Conservation (phyloP, 1,140 invertebrate species). For the Gonatopus flavifemur region DNA sequence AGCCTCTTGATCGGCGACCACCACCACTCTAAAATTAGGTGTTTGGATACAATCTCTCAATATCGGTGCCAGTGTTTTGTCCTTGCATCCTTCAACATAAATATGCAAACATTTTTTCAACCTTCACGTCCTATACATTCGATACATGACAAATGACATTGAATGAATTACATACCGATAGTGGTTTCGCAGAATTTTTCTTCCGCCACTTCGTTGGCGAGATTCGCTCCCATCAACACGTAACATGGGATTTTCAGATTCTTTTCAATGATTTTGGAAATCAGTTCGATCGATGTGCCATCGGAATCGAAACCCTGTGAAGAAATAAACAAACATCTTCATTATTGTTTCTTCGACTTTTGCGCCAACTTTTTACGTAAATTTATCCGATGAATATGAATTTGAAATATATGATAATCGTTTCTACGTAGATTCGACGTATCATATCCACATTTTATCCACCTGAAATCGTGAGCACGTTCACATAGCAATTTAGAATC, state of each 20-base stretch:
- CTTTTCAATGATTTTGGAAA: constrained; percentile 73
- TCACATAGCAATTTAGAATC: too few relatives aligned
- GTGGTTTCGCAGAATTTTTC: constrained; percentile 87
- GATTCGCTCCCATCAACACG: constrained; percentile 85
- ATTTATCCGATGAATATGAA: constrained; percentile 1
- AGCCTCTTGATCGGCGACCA: constrained; percentile 74
- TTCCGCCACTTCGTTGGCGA: constrained; percentile 75
- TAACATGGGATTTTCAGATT: constrained; percentile 71
- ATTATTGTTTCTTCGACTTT: too few relatives aligned
- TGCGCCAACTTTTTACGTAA: too few relatives aligned
- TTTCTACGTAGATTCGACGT: constrained; percentile 2
- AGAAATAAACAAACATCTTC: too few relatives aligned
- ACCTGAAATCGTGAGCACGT: too few relatives aligned
- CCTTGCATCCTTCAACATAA: constrained; percentile 59
- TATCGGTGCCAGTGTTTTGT: constrained; percentile 61
- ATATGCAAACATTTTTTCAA: neutral
- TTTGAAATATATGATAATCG: neutral
- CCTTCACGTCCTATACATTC: neutral
- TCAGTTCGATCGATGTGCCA: constrained; percentile 70
- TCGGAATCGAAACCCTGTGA: constrained; percentile 70
- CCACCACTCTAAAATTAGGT: constrained; percentile 76
- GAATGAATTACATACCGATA: constrained; percentile 63
- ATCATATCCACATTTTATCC: too few relatives aligned
- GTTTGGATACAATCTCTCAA: constrained; percentile 76
- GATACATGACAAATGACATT: neutral